phyloP scores from a whole-genome alignment of 2,797 vertebrate species.

The Myotis daubentonii region DNA sequence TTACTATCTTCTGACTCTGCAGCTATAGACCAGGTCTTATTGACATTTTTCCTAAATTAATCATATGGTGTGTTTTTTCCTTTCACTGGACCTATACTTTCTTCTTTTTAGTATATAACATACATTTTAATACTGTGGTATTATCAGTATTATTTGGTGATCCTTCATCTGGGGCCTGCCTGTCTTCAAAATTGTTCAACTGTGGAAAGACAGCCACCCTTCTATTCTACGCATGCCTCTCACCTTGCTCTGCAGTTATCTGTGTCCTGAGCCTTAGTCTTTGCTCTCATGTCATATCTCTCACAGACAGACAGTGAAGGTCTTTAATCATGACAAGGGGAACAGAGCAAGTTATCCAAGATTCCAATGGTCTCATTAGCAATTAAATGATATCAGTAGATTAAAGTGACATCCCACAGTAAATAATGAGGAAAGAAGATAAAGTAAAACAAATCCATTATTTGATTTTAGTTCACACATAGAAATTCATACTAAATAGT shows the following conservation, averaged over 20 bases:
- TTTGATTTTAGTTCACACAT: background rate
- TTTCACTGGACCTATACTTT: background rate
- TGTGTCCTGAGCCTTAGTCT: background rate
- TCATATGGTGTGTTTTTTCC: background rate
- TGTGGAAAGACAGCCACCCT: background rate
- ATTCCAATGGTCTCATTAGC: background rate
- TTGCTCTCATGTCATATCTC: background rate
- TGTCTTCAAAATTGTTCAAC: background rate
- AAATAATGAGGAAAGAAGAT: conserved; percentile 74
- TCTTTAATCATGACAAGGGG: background rate
- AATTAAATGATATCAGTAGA: background rate
- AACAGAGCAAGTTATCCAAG: background rate
- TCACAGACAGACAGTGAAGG: background rate
- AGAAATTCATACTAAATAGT: background rate
- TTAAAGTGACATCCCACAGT: background rate
- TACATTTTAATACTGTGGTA: background rate
- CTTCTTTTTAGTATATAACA: background rate
- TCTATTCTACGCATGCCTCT: rapidly evolving
- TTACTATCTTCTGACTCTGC: background rate
- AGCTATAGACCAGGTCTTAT: background rate
- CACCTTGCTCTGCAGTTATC: background rate
- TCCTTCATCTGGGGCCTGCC: background rate
- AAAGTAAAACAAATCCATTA: background rate
- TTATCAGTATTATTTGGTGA: background rate
- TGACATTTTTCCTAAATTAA: background rate